Evolutionary conservation across 30 jellyfish, hydroid and myxozoan species (phyloP).

Genomic region (Aurelia coerulea): DNA sequence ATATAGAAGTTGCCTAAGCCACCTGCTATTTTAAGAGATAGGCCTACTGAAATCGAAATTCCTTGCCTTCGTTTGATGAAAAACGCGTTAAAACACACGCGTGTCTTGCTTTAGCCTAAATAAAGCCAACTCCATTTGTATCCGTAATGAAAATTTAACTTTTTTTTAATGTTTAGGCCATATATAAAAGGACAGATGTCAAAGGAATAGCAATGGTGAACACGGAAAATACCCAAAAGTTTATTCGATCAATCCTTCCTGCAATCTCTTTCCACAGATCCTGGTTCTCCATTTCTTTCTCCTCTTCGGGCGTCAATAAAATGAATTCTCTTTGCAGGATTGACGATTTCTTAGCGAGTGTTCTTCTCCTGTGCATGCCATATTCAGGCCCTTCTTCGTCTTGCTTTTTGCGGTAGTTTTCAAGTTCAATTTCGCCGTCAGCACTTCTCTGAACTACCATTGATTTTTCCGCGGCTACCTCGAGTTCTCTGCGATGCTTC

Average conservation of each 20-base stretch:
- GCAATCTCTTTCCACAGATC: conserved; percentile 50
- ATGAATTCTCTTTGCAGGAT: background rate
- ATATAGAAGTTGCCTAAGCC: no score
- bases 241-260: conserved; percentile 14
- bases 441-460: background rate
- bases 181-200: no score
- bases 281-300: conserved; percentile 36
- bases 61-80: no score
- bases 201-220: conserved; percentile 5
- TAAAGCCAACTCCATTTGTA: no score
- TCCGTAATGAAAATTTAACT: no score
- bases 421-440: background rate
- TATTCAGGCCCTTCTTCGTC: conserved; percentile 18
- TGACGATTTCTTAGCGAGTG: background rate
- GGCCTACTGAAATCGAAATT: no score
- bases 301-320: conserved; percentile 39
- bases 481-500: background rate
- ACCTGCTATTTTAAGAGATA: no score
- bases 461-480: background rate
- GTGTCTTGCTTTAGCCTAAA: no score
- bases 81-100: no score
- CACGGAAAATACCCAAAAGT: conserved; percentile 12
- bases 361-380: conserved; percentile 22
- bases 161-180: no score
- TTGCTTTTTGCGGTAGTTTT: background rate